A percentile compares a stretch with the other conserved stretches of the same genome.
phyloP scores from a whole-genome alignment of 2,113 vertebrate genomes.

The Thalassoma bifasciatum region DNA sequence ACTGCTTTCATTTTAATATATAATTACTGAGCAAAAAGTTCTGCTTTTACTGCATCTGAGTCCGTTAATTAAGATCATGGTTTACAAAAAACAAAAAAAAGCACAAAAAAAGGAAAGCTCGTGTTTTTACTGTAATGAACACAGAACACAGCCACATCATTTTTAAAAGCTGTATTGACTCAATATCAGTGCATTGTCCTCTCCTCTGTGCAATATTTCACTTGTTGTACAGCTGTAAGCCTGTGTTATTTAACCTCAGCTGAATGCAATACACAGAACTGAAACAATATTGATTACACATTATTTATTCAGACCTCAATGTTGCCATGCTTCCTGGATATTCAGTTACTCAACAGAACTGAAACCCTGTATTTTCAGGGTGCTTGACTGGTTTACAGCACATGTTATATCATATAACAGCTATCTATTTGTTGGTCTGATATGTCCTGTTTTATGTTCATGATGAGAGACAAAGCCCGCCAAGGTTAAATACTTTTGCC shows the following conservation, averaged over 20 bases:
- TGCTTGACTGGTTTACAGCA: not conserved
- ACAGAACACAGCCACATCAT: not conserved
- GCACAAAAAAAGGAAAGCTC: not conserved
- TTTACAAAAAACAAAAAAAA: conserved; percentile 7
- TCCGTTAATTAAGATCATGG: not conserved
- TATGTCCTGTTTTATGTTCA: not conserved
- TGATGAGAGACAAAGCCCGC: no score
- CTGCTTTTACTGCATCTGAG: not conserved
- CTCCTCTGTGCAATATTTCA: not conserved
- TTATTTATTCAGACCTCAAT: conserved; percentile 10
- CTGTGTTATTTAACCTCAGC: not conserved
- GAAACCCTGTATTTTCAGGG: not conserved
- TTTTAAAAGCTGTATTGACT: conserved; percentile 4
- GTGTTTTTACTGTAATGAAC: not conserved
- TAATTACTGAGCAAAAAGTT: conserved; percentile 4
- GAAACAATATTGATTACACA: conserved; percentile 1
- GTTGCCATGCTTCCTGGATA: conserved; percentile 3
- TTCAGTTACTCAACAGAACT: not conserved
- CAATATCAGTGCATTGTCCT: not conserved
- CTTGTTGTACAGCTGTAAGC: not conserved
- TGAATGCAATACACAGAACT: not conserved
- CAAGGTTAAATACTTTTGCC: no score
- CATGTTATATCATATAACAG: not conserved
- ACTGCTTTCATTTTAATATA: not conserved
- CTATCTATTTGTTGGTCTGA: not conserved